A percentile compares a stretch with the other conserved stretches of the same genome.
These are phyloP conservation scores for Paradisaea rubra DNA, from an alignment of 2,113 vertebrate species.

Conservation along the genomic window DNA sequence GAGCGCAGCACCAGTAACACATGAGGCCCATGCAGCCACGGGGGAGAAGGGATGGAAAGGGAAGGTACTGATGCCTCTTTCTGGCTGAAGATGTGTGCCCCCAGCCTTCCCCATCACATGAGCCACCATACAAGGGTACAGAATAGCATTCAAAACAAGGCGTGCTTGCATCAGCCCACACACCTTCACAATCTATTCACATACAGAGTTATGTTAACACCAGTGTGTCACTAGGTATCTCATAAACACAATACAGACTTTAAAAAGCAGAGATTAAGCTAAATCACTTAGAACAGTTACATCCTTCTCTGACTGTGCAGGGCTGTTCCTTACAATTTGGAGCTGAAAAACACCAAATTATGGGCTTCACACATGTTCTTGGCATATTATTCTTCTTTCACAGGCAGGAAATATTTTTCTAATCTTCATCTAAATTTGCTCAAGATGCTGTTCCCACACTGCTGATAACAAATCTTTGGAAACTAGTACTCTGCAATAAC, in stretches of 20 bases:
- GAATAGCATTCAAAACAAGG: not conserved
- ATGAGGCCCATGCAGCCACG: rapidly evolving
- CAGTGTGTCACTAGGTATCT: not conserved
- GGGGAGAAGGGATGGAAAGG: not conserved
- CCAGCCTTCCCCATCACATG: not conserved
- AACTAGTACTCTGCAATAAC: not conserved
- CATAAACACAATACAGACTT: not conserved
- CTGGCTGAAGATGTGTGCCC: not conserved
- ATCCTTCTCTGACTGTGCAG: not conserved
- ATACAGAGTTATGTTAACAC: rapidly evolving
- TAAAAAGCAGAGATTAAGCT: not conserved
- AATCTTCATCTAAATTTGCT: not conserved
- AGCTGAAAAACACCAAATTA: not conserved
- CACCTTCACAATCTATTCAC: not conserved
- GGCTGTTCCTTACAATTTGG: not conserved
- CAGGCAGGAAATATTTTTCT: not conserved
- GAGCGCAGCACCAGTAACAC: rapidly evolving
- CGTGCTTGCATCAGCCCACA: not conserved
- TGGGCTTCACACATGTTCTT: not conserved
- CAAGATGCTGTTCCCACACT: not conserved
- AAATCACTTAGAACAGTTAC: not conserved
- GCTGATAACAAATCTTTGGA: not conserved
- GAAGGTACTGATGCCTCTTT: not conserved
- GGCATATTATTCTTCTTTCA: not conserved
- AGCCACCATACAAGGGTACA: not conserved